Base-by-base conservation (phyloP, 2,113 vertebrate species). In the Rafetus swinhoei region DNA sequence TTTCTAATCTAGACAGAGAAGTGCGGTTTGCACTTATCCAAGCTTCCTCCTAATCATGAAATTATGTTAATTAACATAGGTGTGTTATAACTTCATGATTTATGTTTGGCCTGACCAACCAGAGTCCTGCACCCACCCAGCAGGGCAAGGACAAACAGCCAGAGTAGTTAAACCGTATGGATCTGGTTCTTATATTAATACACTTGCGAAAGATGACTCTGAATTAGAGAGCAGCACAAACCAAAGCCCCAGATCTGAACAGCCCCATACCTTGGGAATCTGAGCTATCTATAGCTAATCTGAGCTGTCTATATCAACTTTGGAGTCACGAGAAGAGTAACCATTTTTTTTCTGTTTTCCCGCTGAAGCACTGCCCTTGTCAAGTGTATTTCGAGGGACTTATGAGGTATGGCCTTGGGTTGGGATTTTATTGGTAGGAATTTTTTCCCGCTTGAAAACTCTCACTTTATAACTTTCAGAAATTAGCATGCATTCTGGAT, bases 61-160 rank as follows among this genome's bases (percentile, higher is more conserved):
- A 5, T 3, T 7, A 2, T 3, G 0, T 0, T 10, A 54, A 5
- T 3, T 7, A 2, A 4, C 0, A 0, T 11, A 2, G 0, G 50
- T 65, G 32, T 59, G 57, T 62, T 0, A 1, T 8, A 12, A 76
- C 2, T 0, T 65, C 1, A 52, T 59, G 9, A 9, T 19, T 56
- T 2, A 3, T 1, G 1, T 84, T 53, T 54, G 3, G 1, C 29
- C 84, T 59, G 3, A 27, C 74, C 39, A 24, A 50, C 35, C 24
- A 50, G 29, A 2, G 0, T 7, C 18, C 53, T 82, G 15, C 16
- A 1, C 6, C 15, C 19, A 54, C 56, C 0, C 60, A 1, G 84
- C 60, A 4, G 27, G 3, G 0, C 3, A 2, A 0, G 1, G 45
- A 72, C 2, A 1, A 56, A 72, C 80, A 55, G 29, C 62, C 27